A percentile compares a stretch with the other conserved stretches of the same genome.
phyloP scores from a whole-genome alignment of 2,797 vertebrate species.

The Lacerta viridis region DNA sequence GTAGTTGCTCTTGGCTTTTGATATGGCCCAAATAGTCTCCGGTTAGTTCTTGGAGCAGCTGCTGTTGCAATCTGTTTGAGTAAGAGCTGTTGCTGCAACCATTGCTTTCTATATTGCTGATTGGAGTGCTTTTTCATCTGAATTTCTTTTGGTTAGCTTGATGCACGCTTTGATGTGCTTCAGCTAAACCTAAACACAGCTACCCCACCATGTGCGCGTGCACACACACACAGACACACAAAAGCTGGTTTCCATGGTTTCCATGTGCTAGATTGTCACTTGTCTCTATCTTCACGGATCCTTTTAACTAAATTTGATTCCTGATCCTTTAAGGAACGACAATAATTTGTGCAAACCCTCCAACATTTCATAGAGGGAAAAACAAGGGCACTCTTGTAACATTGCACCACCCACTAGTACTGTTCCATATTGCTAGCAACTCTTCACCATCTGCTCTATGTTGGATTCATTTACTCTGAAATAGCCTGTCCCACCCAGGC shows the following conservation, averaged over 20 bases:
- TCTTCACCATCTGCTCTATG: constrained; percentile 4
- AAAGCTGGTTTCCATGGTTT: constrained; percentile 29
- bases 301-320: constrained; percentile 49
- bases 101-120: constrained; percentile 38
- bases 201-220: too few species aligned
- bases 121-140: constrained; percentile 57
- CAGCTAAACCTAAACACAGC: constrained; percentile 6
- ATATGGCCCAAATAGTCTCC: background rate
- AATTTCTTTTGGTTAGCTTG: constrained; percentile 45
- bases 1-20: background rate
- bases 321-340: constrained; percentile 47
- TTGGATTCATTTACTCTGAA: constrained; percentile 16
- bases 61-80: constrained; percentile 5
- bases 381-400: constrained; percentile 2
- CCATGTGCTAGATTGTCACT: constrained; percentile 31
- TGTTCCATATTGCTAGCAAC: constrained; percentile 16
- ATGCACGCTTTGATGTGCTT: constrained; percentile 36
- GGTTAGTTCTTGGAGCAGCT: constrained; percentile 3
- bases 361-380: background rate
- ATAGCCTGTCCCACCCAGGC: background rate
- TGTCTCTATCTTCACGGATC: constrained; percentile 19
- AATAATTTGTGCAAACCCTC: constrained; percentile 31
- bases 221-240: too few species aligned
- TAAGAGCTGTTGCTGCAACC: constrained; percentile 36
- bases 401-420: background rate